phyloP scores from a whole-genome alignment of 2,113 vertebrate species.

The Mus musculus region DNA sequence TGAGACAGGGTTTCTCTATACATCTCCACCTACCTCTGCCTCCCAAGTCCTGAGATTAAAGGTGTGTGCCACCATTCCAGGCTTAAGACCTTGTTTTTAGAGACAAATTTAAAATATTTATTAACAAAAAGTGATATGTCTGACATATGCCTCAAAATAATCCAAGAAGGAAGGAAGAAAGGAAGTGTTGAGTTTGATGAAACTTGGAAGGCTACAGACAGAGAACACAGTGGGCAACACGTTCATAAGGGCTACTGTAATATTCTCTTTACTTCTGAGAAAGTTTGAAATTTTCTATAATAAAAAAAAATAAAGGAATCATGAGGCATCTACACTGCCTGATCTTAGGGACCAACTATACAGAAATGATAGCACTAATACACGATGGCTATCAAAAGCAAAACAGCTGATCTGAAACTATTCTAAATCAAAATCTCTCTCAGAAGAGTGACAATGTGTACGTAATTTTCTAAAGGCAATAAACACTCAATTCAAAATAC shows the following conservation, averaged over 20 bases:
- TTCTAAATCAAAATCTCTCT: conserved; percentile 41
- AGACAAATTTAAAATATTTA: conserved; percentile 40
- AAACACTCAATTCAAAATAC: neutral
- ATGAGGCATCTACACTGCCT: neutral
- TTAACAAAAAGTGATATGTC: conserved; percentile 26
- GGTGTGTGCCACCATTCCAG: neutral
- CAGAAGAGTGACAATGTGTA: conserved; percentile 14
- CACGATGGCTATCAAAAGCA: neutral
- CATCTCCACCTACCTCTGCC: neutral
- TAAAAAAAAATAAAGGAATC: conserved; percentile 29
- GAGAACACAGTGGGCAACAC: neutral
- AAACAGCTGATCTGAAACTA: neutral
- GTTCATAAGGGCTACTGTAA: neutral
- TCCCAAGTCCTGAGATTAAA: neutral
- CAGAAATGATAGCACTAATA: neutral
- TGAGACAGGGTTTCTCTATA: neutral
- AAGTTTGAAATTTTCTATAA: conserved; percentile 39
- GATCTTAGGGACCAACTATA: neutral
- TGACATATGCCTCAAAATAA: conserved; percentile 50
- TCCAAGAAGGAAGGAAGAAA: neutral
- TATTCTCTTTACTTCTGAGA: neutral
- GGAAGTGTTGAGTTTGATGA: neutral
- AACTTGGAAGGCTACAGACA: neutral
- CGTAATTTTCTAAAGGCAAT: conserved; percentile 41
- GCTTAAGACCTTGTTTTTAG: neutral